Percentiles rank a stretch among this genome's conserved stretches.
These are phyloP conservation scores for Amia ocellicauda DNA, from an alignment of 2,113 vertebrate species.

Conservation along the genomic window DNA sequence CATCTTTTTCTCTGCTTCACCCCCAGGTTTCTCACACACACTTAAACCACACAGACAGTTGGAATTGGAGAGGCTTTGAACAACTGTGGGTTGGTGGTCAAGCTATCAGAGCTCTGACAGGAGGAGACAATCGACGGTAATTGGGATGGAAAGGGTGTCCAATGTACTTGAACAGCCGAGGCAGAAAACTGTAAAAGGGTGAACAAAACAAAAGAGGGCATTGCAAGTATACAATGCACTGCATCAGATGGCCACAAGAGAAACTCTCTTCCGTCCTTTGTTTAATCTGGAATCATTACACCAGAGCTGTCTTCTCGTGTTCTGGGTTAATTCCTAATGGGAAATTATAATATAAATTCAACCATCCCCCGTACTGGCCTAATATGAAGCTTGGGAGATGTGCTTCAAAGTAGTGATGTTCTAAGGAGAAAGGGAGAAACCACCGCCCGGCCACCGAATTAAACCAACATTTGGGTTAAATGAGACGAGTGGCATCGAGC, in stretches of 20 bases:
- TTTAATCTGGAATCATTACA: no score
- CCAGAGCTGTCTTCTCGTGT: no score
- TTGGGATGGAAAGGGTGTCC: slow-evolving; percentile 7
- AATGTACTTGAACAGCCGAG: slow-evolving; percentile 21
- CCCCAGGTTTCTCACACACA: background rate
- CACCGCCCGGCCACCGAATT: no score
- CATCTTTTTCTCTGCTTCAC: background rate
- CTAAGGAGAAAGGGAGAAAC: background rate
- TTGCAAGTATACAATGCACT: no score
- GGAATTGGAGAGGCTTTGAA: background rate
- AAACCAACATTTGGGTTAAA: no score
- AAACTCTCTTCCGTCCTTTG: no score
- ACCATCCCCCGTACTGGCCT: background rate
- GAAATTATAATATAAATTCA: background rate
- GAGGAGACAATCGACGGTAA: background rate
- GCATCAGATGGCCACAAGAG: no score
- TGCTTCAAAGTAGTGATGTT: background rate
- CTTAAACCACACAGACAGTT: background rate
- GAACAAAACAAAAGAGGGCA: no score
- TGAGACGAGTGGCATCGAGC: no score
- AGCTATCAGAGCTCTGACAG: background rate
- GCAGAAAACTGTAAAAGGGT: no score
- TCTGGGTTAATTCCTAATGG: no score
- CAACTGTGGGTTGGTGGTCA: background rate
- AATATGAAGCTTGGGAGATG: background rate